Evolutionary conservation across 2,888 invertebrate genomes (phyloP).

Genomic region (Drosophila falleni): DNA sequence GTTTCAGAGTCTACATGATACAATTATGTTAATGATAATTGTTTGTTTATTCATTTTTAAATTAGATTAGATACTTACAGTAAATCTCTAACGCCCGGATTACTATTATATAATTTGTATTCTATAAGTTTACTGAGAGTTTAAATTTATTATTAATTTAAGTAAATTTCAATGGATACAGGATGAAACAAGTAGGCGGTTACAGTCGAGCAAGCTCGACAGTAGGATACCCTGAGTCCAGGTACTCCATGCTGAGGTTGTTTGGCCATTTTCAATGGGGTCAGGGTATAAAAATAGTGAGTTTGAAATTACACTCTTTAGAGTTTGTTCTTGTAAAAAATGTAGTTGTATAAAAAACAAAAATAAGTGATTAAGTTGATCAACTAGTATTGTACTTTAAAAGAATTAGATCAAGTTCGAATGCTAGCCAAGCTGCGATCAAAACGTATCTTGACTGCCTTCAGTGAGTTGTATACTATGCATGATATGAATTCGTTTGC

Average conservation of each 20-base stretch:
- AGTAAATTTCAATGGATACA: neutral
- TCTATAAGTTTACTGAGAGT: neutral
- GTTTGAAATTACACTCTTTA: neutral
- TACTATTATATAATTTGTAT: too few species aligned
- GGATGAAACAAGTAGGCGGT: too few species aligned
- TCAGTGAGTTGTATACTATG: slow-evolving; percentile 34
- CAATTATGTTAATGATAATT: neutral
- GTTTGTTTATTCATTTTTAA: neutral
- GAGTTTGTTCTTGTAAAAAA: neutral
- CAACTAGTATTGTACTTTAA: slow-evolving; percentile 53
- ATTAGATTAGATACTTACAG: neutral
- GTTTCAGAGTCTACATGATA: neutral
- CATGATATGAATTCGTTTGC: slow-evolving; percentile 37
- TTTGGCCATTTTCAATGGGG: too few species aligned
- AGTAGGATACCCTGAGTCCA: too few species aligned
- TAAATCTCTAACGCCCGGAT: too few species aligned
- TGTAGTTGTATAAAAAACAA: slow-evolving; percentile 6
- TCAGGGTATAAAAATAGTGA: neutral
- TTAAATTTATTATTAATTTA: neutral
- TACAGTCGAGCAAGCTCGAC: too few species aligned
- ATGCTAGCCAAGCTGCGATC: slow-evolving; percentile 16
- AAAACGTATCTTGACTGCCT: slow-evolving; percentile 51
- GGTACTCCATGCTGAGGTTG: too few species aligned
- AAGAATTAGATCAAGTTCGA: slow-evolving; percentile 75
- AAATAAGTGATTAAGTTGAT: slow-evolving; percentile 27